Evolutionary conservation across 2,797 vertebrate genomes (phyloP).

Genomic region (Spea hammondii): DNA sequence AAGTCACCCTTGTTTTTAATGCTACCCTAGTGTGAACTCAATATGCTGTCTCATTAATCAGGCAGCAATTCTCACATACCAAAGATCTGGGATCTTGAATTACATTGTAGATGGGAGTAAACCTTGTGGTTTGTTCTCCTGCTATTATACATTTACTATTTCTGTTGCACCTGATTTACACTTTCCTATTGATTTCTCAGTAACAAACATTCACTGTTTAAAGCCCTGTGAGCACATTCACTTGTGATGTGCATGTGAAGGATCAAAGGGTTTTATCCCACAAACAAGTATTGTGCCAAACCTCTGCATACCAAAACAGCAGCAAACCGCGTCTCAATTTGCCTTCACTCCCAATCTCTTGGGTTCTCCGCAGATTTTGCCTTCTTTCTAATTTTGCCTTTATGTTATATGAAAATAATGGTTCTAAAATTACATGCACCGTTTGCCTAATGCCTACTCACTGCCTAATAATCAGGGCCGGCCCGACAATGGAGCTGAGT

Average conservation of each 20-base stretch:
- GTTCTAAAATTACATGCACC: not conserved
- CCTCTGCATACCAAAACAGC: slow-evolving; percentile 13
- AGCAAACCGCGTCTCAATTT: slow-evolving; percentile 9
- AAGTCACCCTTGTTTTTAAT: too few relatives aligned
- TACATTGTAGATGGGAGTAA: not conserved
- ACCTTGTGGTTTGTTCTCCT: not conserved
- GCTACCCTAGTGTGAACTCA: too few relatives aligned
- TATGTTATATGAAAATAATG: slow-evolving; percentile 5
- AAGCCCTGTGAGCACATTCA: slow-evolving; percentile 2
- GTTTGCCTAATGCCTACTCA: slow-evolving; percentile 3
- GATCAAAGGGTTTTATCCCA: slow-evolving; percentile 33
- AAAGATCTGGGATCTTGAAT: not conserved
- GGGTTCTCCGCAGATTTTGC: not conserved
- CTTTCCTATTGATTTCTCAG: not conserved
- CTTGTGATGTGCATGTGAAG: slow-evolving; percentile 6
- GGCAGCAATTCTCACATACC: too few relatives aligned
- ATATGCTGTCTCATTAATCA: too few relatives aligned
- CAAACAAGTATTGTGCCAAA: slow-evolving; percentile 27
- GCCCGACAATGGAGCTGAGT: too few relatives aligned
- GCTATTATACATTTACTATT: not conserved
- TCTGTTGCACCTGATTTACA: not conserved
- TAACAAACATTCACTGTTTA: not conserved
- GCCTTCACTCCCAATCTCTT: not conserved
- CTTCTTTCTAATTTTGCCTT: slow-evolving; percentile 1
- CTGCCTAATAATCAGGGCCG: too few relatives aligned